phyloP scores from a whole-genome alignment of 2,888 invertebrate species.

The Pyrgus malvae region DNA sequence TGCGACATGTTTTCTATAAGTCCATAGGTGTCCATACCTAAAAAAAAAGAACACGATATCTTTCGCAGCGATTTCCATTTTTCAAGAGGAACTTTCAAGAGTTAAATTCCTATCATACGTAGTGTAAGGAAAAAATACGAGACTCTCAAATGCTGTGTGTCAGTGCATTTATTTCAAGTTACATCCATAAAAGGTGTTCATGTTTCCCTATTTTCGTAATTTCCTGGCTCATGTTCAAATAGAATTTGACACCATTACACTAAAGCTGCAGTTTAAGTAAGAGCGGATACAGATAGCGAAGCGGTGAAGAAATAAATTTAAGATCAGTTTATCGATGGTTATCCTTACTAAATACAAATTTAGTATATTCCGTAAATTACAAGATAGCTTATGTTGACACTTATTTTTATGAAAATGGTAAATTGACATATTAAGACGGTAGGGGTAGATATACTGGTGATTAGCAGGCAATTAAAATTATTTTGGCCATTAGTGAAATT shows the following conservation, averaged over 20 bases:
- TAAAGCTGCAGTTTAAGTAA: background rate
- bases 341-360: too few species aligned
- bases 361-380: too few species aligned
- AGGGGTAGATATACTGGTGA: too few species aligned
- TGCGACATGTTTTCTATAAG: too few species aligned
- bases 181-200: background rate
- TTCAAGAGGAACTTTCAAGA: background rate
- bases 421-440: too few species aligned
- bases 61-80: too few species aligned
- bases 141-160: background rate
- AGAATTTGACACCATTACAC: slow-evolving; percentile 13
- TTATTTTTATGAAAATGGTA: too few species aligned
- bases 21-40: too few species aligned
- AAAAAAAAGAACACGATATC: too few species aligned
- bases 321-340: background rate
- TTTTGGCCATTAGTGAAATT: too few species aligned
- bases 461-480: too few species aligned
- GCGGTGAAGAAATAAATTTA: background rate
- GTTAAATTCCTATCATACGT: background rate
- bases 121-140: background rate
- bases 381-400: too few species aligned
- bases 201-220: slow-evolving; percentile 21
- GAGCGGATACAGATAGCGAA: background rate
- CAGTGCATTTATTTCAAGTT: background rate
- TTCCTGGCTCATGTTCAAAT: slow-evolving; percentile 14